Evolutionary conservation across 2,888 invertebrate genomes (phyloP).

Genomic region (Drosophila macrothrix): DNA sequence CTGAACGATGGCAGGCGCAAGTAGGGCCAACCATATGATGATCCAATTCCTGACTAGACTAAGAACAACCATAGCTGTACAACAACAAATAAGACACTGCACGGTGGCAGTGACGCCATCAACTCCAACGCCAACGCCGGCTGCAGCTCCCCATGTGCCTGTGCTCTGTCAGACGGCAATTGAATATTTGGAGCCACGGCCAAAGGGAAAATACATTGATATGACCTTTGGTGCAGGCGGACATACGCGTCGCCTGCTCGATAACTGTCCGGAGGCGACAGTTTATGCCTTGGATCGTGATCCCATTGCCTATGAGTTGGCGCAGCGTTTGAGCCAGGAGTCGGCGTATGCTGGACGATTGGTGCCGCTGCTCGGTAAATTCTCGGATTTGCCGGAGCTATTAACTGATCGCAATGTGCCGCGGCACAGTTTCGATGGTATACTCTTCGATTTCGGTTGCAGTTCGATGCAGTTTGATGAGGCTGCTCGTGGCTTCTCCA

Average conservation of each 20-base stretch:
- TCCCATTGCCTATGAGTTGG: constrained; percentile 90
- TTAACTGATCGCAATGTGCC: constrained; percentile 87
- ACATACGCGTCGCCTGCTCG: constrained; percentile 91
- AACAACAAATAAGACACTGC: constrained; percentile 65
- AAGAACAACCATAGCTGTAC: constrained; percentile 28
- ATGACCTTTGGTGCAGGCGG: constrained; percentile 99
- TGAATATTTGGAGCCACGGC: constrained; percentile 88
- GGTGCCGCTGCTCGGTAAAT: constrained; percentile 93
- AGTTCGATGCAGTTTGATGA: constrained; percentile 98
- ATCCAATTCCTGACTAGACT: constrained; percentile 52
- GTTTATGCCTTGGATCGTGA: constrained; percentile 95
- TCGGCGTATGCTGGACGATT: constrained; percentile 89
- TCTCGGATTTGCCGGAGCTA: constrained; percentile 93
- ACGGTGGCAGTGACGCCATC: constrained; percentile 63
- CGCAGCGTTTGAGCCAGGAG: constrained; percentile 87
- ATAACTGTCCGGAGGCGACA: constrained; percentile 88
- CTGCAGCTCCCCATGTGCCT: constrained; percentile 88
- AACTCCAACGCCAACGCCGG: neutral
- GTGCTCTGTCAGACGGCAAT: constrained; percentile 91
- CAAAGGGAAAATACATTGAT: constrained; percentile 91
- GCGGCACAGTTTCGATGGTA: constrained; percentile 91
- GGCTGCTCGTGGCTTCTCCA: constrained; percentile 93
- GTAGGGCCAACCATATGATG: constrained; percentile 55
- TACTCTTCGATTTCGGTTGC: constrained; percentile 96
- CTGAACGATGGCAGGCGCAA: constrained; percentile 87